Base-by-base conservation (phyloP, 2,113 vertebrate genomes). In the Elephas maximus region DNA sequence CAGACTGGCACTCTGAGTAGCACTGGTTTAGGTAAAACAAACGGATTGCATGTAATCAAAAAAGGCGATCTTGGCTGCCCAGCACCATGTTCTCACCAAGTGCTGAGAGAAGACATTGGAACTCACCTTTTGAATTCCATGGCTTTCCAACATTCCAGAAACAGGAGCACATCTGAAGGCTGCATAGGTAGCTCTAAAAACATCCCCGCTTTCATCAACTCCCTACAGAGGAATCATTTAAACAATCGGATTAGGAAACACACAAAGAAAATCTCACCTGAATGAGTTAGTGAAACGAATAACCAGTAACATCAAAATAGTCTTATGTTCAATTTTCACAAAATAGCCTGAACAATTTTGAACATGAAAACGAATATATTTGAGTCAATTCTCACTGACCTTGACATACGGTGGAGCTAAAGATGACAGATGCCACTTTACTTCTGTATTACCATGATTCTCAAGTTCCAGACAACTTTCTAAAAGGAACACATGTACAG, bases 381-480 rank as follows among this genome's bases (percentile, higher is more conserved):
- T 12, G 23, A 37, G 7, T 18, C 2, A 82, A 90, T 26, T 14
- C 45, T 37, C 82, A 98, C 98, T 98, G 93, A 99, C 99, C 99
- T 99, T 99, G 84, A 99, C 99, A 92, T 99, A 99, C 0, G 99
- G 99, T 82, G 99, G 99, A 82, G 99, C 99, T 97, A 99, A 99
- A 51, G 99, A 99, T 12, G 99, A 99, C 85, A 99, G 98, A 97
- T 99, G 98, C 99, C 99, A 99, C 94, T 99, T 99, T 48, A 99
- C 98, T 8, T 98, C 99, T 79, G 98, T 98, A 63, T 98, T 98
- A 26, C 99, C 99, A 51, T 98, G 97, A 93, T 99, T 99, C 97
- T 99, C 99, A 65, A 99, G 98, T 97, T 99, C 99, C 97, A 99
- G 97, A 84, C 96, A 98, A 93, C 98, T 99, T 86, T 98, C 99